Percentiles rank a stretch among this genome's conserved stretches.
Conservation (phyloP, 1,140 invertebrate species). For the Zaprionus taronus region DNA sequence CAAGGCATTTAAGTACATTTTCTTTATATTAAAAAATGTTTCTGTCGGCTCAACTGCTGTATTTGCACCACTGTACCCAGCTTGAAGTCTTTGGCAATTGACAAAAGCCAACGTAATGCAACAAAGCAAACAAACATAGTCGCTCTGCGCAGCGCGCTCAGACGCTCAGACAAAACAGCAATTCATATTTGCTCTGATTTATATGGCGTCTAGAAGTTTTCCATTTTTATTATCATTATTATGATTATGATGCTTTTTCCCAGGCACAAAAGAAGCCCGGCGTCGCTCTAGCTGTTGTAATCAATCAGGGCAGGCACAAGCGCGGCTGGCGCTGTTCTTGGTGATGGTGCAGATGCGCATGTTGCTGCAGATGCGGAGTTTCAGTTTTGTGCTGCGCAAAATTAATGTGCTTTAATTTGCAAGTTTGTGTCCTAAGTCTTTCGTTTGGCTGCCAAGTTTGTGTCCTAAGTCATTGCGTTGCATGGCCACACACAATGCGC, state of each 20-base stretch:
- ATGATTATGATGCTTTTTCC: slow-evolving; percentile 72
- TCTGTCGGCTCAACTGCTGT: neutral
- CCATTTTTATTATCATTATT: slow-evolving; percentile 83
- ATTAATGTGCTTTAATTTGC: slow-evolving; percentile 83
- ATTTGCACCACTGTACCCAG: slow-evolving; percentile 12
- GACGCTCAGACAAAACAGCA: slow-evolving; percentile 70
- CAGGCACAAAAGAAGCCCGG: slow-evolving; percentile 46
- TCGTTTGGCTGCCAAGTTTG: slow-evolving; percentile 72
- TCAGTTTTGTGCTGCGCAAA: slow-evolving; percentile 46
- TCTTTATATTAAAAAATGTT: no score
- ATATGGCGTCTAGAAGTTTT: slow-evolving; percentile 83
- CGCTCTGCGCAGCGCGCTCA: slow-evolving; percentile 8
- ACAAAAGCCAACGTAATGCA: slow-evolving; percentile 64
- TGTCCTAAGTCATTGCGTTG: slow-evolving; percentile 79
- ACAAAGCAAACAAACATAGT: slow-evolving; percentile 75
- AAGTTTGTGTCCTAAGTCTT: slow-evolving; percentile 82
- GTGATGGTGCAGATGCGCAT: neutral
- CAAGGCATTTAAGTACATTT: no score
- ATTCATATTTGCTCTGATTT: slow-evolving; percentile 82
- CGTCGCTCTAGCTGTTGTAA: slow-evolving; percentile 52
- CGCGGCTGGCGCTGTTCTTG: neutral
- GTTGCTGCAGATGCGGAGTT: slow-evolving; percentile 19
- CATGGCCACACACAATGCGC: slow-evolving; percentile 69
- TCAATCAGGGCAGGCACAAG: slow-evolving; percentile 63
- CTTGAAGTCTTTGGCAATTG: slow-evolving; percentile 44